A percentile compares a stretch with the other conserved stretches of the same genome.
Conservation (phyloP, 1,140 invertebrate genomes). For the Brachionus manjavacas region DNA sequence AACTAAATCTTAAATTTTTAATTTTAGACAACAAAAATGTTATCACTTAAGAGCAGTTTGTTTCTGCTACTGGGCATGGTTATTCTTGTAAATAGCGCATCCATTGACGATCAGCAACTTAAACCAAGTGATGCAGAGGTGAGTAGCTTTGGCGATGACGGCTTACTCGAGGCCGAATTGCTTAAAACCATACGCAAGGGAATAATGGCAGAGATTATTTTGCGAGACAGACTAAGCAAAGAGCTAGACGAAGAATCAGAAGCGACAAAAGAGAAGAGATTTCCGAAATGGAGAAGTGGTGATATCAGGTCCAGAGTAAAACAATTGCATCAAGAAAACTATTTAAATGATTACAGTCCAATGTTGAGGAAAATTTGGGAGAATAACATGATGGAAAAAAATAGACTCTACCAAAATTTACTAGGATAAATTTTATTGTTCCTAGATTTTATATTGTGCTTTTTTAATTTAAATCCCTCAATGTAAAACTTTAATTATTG, state of each 20-base stretch:
- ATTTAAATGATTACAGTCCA: neutral
- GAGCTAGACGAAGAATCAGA: neutral
- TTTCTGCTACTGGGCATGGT: neutral
- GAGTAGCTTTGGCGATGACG: too few species aligned
- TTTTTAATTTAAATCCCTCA: neutral
- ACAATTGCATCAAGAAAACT: neutral
- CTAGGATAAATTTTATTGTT: neutral
- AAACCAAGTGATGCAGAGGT: neutral
- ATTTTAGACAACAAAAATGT: neutral
- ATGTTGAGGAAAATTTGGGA: constrained; percentile 35
- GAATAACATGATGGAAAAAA: constrained; percentile 37
- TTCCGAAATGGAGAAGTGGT: constrained; percentile 36
- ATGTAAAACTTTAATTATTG: neutral
- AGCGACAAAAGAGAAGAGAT: constrained; percentile 7
- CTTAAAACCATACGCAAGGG: neutral
- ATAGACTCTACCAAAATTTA: constrained; percentile 29
- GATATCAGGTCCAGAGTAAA: constrained; percentile 12
- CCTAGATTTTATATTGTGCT: neutral
- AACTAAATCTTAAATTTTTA: neutral
- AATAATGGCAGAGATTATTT: neutral
- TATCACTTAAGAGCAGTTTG: neutral
- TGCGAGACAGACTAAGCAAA: neutral
- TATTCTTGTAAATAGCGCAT: neutral
- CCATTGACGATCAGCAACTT: neutral
- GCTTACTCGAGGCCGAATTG: neutral